Conservation (phyloP, 2,113 vertebrate genomes). For the Indicator indicator region DNA sequence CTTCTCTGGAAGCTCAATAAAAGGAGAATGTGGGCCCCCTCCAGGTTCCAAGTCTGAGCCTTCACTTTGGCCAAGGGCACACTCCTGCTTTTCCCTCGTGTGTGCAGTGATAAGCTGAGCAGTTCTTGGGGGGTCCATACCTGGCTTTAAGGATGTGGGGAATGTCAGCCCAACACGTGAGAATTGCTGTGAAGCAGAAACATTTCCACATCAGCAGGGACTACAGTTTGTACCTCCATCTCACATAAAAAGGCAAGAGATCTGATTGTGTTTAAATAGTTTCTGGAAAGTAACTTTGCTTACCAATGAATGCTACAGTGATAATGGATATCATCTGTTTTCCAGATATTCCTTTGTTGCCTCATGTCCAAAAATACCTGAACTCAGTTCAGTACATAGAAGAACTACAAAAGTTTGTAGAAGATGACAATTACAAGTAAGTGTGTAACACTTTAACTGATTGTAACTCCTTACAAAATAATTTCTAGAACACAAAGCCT, state of each 20-base stretch:
- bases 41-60: neutral
- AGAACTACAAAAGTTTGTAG: slow-evolving; percentile 98
- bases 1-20: neutral
- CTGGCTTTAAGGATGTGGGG: neutral
- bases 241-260: neutral
- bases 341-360: slow-evolving; percentile 91
- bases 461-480: neutral
- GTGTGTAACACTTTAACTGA: slow-evolving; percentile 24
- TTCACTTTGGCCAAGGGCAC: neutral
- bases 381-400: slow-evolving; percentile 98
- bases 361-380: slow-evolving; percentile 97
- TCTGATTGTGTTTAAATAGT: neutral
- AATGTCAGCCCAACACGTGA: neutral
- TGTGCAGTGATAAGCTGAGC: neutral
- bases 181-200: neutral
- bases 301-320: neutral
- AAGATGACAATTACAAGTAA: slow-evolving; percentile 99
- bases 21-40: neutral
- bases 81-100: rapidly evolving
- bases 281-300: neutral
- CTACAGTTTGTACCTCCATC: neutral
- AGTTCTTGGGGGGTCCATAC: neutral
- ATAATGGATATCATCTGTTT: slow-evolving; percentile 20
- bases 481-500: neutral
- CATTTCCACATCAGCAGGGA: neutral